Conservation (phyloP, 2,113 vertebrate species). For the Mohoua ochrocephala region DNA sequence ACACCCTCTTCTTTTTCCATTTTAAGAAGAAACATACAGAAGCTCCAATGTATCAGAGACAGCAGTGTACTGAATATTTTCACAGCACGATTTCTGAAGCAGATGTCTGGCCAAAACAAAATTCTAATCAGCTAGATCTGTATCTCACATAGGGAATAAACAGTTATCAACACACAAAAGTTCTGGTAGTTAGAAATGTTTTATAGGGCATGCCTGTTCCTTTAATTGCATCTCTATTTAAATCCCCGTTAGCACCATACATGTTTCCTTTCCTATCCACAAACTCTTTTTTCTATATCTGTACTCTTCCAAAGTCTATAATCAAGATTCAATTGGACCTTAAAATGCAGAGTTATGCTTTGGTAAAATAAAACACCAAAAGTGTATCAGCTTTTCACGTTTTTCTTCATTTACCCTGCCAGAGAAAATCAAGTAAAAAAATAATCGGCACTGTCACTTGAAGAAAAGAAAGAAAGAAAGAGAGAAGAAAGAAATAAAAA, state of each 20-base stretch:
- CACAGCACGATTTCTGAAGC: not conserved
- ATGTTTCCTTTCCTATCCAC: slow-evolving; percentile 26
- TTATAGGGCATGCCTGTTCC: not conserved
- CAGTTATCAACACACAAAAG: not conserved
- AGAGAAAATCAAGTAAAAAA: slow-evolving; percentile 60
- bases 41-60: not conserved
- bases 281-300: slow-evolving; percentile 4
- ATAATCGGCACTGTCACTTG: slow-evolving; percentile 55
- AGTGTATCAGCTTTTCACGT: not conserved
- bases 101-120: not conserved
- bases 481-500: slow-evolving; percentile 69
- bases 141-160: slow-evolving; percentile 6
- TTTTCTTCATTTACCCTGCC: slow-evolving; percentile 27
- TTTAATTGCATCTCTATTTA: slow-evolving; percentile 30
- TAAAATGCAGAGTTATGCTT: slow-evolving; percentile 32
- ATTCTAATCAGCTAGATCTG: slow-evolving; percentile 10
- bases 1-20: slow-evolving; percentile 12
- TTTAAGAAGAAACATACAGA: slow-evolving; percentile 24
- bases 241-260: not conserved
- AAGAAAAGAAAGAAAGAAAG: slow-evolving; percentile 43
- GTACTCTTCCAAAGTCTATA: slow-evolving; percentile 33
- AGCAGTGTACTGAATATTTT: not conserved
- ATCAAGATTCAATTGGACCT: slow-evolving; percentile 10
- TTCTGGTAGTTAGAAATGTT: not conserved
- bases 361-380: slow-evolving; percentile 23